Conservation (phyloP, 2,888 invertebrate species). For the Chrysolina haemoptera region DNA sequence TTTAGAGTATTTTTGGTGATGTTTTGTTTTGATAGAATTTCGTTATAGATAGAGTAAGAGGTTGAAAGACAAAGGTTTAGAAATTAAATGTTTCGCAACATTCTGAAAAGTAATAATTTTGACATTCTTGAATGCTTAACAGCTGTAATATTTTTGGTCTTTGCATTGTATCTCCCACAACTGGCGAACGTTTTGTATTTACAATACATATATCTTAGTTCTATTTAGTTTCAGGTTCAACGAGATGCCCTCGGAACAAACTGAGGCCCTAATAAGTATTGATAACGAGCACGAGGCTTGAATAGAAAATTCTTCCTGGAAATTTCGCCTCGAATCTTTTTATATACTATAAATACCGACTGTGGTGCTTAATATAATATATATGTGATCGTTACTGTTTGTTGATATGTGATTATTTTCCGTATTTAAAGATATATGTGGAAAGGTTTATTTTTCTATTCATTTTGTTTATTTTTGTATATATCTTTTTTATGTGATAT, state of each 20-base stretch:
- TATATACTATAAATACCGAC: conserved; percentile 39
- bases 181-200: neutral
- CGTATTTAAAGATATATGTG: conserved; percentile 35
- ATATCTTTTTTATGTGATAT: conserved; percentile 5
- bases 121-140: too few species aligned
- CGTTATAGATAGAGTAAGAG: too few species aligned
- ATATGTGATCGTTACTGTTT: conserved; percentile 49
- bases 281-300: conserved; percentile 74
- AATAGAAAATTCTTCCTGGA: conserved; percentile 29
- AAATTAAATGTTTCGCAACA: too few species aligned
- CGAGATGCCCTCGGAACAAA: conserved; percentile 79
- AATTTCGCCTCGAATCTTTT: conserved; percentile 23
- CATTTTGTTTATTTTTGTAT: conserved; percentile 14
- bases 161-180: neutral
- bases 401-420: conserved; percentile 45
- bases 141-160: too few species aligned
- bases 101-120: too few species aligned
- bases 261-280: conserved; percentile 78
- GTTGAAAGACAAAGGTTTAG: too few species aligned
- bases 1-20: too few species aligned
- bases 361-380: conserved; percentile 48
- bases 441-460: conserved; percentile 30
- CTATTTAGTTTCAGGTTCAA: conserved; percentile 71
- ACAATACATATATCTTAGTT: neutral
- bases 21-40: too few species aligned